These are phyloP conservation scores for Notospermus geniculatus DNA, from an alignment of 1,140 invertebrate genomes.

Conservation along the genomic window DNA sequence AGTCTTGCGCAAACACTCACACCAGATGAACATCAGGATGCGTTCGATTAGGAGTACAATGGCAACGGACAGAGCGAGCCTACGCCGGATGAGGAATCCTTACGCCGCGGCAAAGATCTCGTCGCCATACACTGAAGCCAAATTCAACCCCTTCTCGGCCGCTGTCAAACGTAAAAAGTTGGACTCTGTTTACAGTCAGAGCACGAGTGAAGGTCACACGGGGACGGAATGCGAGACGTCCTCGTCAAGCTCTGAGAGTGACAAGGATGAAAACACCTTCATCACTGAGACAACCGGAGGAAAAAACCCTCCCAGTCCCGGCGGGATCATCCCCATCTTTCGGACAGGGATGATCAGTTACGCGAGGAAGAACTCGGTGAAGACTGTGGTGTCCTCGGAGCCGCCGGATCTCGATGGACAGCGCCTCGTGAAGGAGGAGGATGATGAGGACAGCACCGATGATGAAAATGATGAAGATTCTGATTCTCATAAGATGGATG, in stretches of 20 bases:
- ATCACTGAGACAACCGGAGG: neutral
- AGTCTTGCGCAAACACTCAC: neutral
- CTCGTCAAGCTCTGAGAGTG: neutral
- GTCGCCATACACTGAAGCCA: neutral
- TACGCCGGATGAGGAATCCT: neutral
- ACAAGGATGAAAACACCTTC: neutral
- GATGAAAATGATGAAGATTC: too few relatives aligned
- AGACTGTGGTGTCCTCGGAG: too few relatives aligned
- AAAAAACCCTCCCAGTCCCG: too few relatives aligned
- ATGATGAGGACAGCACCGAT: too few relatives aligned
- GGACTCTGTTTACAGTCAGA: constrained; percentile 3
- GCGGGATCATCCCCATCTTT: too few relatives aligned
- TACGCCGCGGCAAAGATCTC: neutral
- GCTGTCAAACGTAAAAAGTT: neutral
- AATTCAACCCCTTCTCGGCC: too few relatives aligned
- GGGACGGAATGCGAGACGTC: neutral
- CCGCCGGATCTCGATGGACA: too few relatives aligned
- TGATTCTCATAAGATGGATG: too few relatives aligned
- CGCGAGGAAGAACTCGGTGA: too few relatives aligned
- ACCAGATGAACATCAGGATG: constrained; percentile 2
- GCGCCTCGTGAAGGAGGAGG: too few relatives aligned
- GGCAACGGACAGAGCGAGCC: neutral
- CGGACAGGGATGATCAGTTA: too few relatives aligned
- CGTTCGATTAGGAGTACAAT: neutral
- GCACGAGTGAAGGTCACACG: neutral